Base-by-base conservation (phyloP, 2,888 invertebrate species). In the Chloroclysta siterata region DNA sequence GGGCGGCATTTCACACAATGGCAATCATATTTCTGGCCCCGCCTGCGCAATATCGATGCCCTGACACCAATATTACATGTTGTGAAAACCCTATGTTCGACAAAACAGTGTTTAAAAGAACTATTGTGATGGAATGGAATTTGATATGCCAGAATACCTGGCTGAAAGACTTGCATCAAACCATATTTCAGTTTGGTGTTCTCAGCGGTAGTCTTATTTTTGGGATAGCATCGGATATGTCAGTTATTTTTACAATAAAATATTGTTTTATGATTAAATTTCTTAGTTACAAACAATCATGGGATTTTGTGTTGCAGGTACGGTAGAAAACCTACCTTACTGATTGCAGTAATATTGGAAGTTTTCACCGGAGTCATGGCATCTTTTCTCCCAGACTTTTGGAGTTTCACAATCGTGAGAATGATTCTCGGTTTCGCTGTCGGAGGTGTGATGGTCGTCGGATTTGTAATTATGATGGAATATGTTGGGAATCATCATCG, bases 151-250 rank as follows among this genome's bases (percentile, higher is more conserved):
- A 93, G 39, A 93, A 91, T 28, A 85, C 91, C 4, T 94, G 95
- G 84, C 85, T 96, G 63, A 94, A 95, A 41, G 95, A 95, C 77
- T 85, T 96, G 15, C 95, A 95, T 0, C 96, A 97, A 85, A 95
- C 95, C 22, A 84, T 95, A 58, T 95, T 96, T 61, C 97, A 97
- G 95, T 87, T 95, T 70, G 97, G 97, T 52, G 95, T 96, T 59
- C 90, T 97, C 62, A 81, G 94, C 64, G 96, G 97, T 52, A 96
- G 95, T 80, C 89, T 96, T 64, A 65, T 94, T 10, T 96, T 96
- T 83, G 97, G 97, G 66, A 94, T 95, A 72, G 85, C 95, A 54
- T 95, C 96, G 2, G 97, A 97, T 82, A 95, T 94, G 96, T 96
- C 85, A 84, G 95, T 75, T 11, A 15, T 22, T 36, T 11, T 14